Evolutionary conservation across 2,797 vertebrate species (phyloP).

Genomic region (Steatocranus sp.): DNA sequence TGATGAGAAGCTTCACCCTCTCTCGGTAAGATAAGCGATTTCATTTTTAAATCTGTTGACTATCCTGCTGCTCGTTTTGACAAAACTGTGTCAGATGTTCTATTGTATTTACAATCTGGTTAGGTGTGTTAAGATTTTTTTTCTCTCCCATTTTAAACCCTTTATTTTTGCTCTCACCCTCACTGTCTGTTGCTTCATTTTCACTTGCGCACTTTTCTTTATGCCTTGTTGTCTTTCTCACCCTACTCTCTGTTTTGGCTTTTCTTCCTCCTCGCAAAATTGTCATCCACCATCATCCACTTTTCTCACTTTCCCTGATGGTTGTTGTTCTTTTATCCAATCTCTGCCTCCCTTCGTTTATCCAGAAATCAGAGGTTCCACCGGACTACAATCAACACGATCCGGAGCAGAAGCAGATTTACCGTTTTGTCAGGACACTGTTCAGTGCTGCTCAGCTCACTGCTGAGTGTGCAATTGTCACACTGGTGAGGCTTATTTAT

Average conservation of each 20-base stretch:
- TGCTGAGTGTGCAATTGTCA: conserved; percentile 94
- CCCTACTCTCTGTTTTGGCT: neutral
- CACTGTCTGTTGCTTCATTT: neutral
- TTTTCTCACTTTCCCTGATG: neutral
- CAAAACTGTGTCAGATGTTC: neutral
- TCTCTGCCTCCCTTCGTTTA: neutral
- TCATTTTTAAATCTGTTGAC: neutral
- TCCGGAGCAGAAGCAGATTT: conserved; percentile 94
- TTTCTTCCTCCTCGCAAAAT: neutral
- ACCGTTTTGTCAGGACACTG: conserved; percentile 89
- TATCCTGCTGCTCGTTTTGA: neutral
- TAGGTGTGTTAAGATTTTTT: neutral
- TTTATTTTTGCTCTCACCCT: rapidly evolving
- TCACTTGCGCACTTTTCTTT: rapidly evolving
- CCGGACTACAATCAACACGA: conserved; percentile 85
- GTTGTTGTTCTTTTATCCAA: rapidly evolving
- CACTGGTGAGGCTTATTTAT: conserved; percentile 75
- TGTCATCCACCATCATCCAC: neutral
- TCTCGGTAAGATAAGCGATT: conserved; percentile 77
- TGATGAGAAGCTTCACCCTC: conserved; percentile 96
- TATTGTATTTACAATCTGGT: neutral
- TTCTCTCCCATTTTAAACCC: neutral
- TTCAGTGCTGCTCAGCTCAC: conserved; percentile 94
- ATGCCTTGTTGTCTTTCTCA: neutral
- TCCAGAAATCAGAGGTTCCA: conserved; percentile 87